A percentile compares a stretch with the other conserved stretches of the same genome.
Evolutionary conservation across 2,797 vertebrate genomes (phyloP).

Genomic region (Pristis pectinata): DNA sequence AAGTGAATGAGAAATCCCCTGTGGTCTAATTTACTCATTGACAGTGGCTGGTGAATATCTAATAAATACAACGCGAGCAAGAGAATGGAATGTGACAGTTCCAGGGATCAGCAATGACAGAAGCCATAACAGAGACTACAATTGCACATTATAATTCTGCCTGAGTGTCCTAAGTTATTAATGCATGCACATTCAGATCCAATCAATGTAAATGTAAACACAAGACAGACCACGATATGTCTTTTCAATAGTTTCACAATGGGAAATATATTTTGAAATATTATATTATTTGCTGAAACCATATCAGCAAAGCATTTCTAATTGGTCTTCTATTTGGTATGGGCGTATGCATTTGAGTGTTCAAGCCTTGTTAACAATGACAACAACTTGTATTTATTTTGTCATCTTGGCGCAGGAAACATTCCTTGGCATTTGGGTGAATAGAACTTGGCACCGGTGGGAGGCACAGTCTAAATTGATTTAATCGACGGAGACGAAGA

Average conservation of each 20-base stretch:
- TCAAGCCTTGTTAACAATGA: background rate
- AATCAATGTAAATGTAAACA: background rate
- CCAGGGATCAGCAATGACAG: background rate
- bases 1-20: constrained; percentile 3
- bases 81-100: constrained; percentile 14
- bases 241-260: background rate
- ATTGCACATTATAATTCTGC: background rate
- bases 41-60: constrained; percentile 14
- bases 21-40: constrained; percentile 22
- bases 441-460: background rate
- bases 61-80: too few relatives aligned
- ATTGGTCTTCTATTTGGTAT: background rate
- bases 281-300: background rate
- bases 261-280: background rate
- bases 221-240: background rate
- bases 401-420: background rate
- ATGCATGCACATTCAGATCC: background rate
- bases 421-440: background rate
- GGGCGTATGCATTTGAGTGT: background rate
- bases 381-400: background rate
- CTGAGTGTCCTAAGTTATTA: background rate
- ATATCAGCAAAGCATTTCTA: background rate
- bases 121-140: background rate
- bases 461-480: background rate
- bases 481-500: background rate